A percentile compares a stretch with the other conserved stretches of the same genome.
phyloP scores from a whole-genome alignment of 37 sponge, comb jelly and placozoan species.

The Haliclona indistincta region DNA sequence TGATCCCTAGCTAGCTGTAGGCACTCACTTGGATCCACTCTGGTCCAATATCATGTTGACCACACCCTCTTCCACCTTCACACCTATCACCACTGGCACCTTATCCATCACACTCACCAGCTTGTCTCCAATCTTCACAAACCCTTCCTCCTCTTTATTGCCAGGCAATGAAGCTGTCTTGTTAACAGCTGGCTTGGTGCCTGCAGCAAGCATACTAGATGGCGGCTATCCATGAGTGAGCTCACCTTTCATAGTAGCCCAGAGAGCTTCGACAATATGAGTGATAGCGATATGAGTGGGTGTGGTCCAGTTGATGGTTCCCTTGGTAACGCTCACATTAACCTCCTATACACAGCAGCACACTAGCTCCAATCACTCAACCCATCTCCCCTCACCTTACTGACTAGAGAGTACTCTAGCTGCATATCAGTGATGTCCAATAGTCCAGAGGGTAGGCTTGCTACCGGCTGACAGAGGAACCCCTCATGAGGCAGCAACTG shows the following conservation, averaged over 20 bases:
- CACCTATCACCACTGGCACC: neutral
- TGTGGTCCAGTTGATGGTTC: conserved; percentile 54
- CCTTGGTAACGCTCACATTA: conserved; percentile 2
- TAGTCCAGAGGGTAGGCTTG: conserved; percentile 42
- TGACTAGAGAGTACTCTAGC: no score
- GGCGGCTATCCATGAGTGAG: no score
- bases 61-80: conserved; percentile 3
- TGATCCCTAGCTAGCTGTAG: neutral
- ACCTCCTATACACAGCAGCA: conserved; percentile 9
- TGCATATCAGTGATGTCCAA: no score
- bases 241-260: conserved; percentile 2
- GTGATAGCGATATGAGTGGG: conserved; percentile 44
- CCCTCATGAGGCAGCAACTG: no score
- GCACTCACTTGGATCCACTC: conserved; percentile 21
- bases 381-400: neutral
- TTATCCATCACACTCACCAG: neutral
- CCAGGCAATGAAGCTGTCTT: no score
- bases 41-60: neutral
- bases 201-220: no score
- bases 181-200: no score
- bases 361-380: neutral
- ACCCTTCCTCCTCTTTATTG: neutral
- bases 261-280: conserved; percentile 19
- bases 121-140: neutral
- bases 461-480: conserved; percentile 40